Base-by-base conservation (phyloP, 2,113 vertebrate genomes). In the Passerina amoena region DNA sequence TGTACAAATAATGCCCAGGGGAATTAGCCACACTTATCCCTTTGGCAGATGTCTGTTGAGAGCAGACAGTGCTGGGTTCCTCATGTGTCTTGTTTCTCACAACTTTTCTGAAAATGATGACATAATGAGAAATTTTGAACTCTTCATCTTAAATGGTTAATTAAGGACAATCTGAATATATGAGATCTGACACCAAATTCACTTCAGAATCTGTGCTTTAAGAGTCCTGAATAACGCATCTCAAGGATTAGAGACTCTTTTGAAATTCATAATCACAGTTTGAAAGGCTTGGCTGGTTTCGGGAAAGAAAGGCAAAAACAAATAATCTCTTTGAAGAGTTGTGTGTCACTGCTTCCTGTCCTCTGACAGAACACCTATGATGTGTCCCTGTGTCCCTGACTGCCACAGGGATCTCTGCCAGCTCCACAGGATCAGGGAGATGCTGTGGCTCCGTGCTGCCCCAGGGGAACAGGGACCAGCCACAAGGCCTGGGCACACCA, bases 1-100 rank as follows among this genome's bases (percentile, higher is more conserved):
- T 89, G 95, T 95, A 97, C 96, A 97, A 97, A 97, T 96, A 97
- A 96, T 94, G 97, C 97, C 97, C 91, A 24, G 31, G 96, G 97
- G 98, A 97, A 94, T 96, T 95, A 94, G 61, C 84, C 86, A 59
- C 57, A 82, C 86, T 96, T 94, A 96, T 77, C 95, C 96, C 93
- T 97, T 95, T 91, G 96, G 97, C 97, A 97, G 96, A 92, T 30
- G 91, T 97, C 94, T 95, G 48, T 81, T 95, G 90, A 86, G 91
- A 61, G 82, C 83, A 94, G 92, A 78, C 31, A 91, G 78, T 38
- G 60, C 93, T 88, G 44, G 9, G 57, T 40, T 97, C 88, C 35
- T 28, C 72, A 48, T 51, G 56, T 11, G 7, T 90, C 66, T 94
- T 84, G 80, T 88, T 97, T 96, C 94, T 93, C 14, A 40, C 70